Base-by-base conservation (phyloP, 1,140 invertebrate genomes). In the Bombyx mori region DNA sequence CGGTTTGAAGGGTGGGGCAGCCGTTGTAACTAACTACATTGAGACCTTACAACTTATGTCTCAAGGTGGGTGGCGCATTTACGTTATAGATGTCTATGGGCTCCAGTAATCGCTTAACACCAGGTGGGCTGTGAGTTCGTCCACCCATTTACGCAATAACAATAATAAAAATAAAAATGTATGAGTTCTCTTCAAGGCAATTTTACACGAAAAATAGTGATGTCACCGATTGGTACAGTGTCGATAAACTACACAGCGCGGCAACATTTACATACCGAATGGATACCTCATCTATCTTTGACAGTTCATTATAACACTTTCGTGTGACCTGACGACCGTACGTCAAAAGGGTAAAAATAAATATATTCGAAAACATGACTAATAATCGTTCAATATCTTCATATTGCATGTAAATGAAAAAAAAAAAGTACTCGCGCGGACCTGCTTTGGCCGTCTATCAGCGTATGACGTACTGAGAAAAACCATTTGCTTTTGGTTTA, bases 361-460 rank as follows among this genome's bases (percentile, higher is more conserved):
- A 69, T 65, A 62, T 58, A 63, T 63, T 63, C 58, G 60, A 63
- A 69, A 59, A 68, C 64, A 69, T 69, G 71, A 71, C 60, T 72
- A 71, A 79, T 73, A 77, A 75, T 79, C 76, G 75, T 79, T 83
- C 82, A 86, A 86, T 85, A 85, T 78, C 68, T 79, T 80, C 75
- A 79, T 79, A 75, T 77, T 79, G 71, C 76, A 73, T 79, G 71
- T 78, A 66, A 64, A 72, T 81, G 82, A 71, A 69, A 78, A 74
- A 66, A 65, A 50, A 52, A 52, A 44, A 60, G 50, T 63, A 66
- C 72, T 71, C 65, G 67, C 71, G 72, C 71, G 65, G 68, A 70
- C 66, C 70, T 64, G 63, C 59, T 62, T 60, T 54, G 69, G 69
- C 78, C 73, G 80, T 86, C 82, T 84, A 84, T 86, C 82, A 83